Percentiles rank a stretch among this genome's conserved stretches.
These are phyloP conservation scores for Petrophora chlorosata DNA, from an alignment of 2,888 invertebrate species.

Conservation along the genomic window DNA sequence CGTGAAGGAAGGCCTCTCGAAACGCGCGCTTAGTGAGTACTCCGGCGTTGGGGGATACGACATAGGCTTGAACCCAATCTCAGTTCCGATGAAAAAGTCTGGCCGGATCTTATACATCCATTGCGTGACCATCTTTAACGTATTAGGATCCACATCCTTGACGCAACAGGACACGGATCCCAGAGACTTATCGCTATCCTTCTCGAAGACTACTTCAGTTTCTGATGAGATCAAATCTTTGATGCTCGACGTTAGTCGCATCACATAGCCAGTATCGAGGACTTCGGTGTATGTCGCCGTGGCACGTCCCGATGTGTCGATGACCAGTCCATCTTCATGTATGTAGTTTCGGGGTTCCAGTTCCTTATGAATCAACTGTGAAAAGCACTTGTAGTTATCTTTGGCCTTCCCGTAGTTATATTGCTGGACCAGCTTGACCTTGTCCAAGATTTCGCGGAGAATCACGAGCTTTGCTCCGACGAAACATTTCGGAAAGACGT, in stretches of 20 bases:
- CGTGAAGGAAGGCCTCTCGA: slow-evolving; percentile 55
- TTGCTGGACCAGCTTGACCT: slow-evolving; percentile 69
- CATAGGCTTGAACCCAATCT: slow-evolving; percentile 63
- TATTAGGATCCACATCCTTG: slow-evolving; percentile 69
- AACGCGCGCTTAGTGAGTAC: slow-evolving; percentile 67
- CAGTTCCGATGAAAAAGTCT: slow-evolving; percentile 64
- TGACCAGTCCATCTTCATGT: slow-evolving; percentile 58
- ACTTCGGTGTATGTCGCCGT: slow-evolving; percentile 68
- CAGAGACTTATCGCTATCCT: slow-evolving; percentile 55
- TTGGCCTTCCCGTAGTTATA: slow-evolving; percentile 71
- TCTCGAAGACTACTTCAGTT: slow-evolving; percentile 68
- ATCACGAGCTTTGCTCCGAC: slow-evolving; percentile 68
- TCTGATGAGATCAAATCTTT: slow-evolving; percentile 72
- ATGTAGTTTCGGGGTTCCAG: slow-evolving; percentile 53
- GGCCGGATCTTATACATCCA: slow-evolving; percentile 67
- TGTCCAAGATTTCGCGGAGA: slow-evolving; percentile 66
- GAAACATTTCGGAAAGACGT: slow-evolving; percentile 73
- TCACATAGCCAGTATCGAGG: slow-evolving; percentile 58
- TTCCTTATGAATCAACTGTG: slow-evolving; percentile 69
- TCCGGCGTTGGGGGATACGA: slow-evolving; percentile 55
- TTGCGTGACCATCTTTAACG: slow-evolving; percentile 63
- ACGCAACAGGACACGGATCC: slow-evolving; percentile 61
- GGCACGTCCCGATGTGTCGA: slow-evolving; percentile 69
- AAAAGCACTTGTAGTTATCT: slow-evolving; percentile 63
- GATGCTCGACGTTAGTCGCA: slow-evolving; percentile 70